Evolutionary conservation across 1,140 invertebrate species (phyloP), one percentile per base, ranked within the genome.

Genomic region (Atta colombica): DNA sequence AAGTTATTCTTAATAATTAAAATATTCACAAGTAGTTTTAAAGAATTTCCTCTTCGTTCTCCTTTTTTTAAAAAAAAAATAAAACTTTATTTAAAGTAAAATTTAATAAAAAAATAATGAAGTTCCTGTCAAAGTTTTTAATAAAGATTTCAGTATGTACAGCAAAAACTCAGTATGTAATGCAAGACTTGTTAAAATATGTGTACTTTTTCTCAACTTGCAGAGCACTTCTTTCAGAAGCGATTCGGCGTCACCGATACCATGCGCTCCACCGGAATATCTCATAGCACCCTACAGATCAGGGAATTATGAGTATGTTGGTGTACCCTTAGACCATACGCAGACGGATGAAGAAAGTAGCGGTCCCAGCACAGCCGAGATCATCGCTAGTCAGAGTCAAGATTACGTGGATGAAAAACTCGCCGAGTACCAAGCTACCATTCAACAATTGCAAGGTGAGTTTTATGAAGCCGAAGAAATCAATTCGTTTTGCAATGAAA

Each of bases 351-450:
- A 97, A 51, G 97, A 97, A 92, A 96, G 97, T 77, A 96, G 96
- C 86, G 97, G 98, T 39, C 97, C 97, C 7, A 98, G 98, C 71
- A 98, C 98, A 3, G 98, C 98, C 14, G 98, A 99, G 93, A 98
- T 99, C 86, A 98, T 99, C 86, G 98, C 98, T 49, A 97, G 97
- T 93, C 98, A 99, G 95, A 98, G 98, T 82, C 98, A 99, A 95
- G 98, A 99, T 95, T 99, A 99, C 93, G 97, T 99, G 68, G 98
- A 99, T 93, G 98, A 99, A 95, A 98, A 98, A 94, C 96, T 99
- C 92, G 98, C 98, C 8, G 98, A 99, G 95, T 99, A 99, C 93
- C 98, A 99, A 95, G 97, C 98, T 12, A 99, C 98, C 12, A 99
- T 99, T 94, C 97, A 97, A 90, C 97, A 98, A 93, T 96, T 99